Base-by-base conservation (phyloP, 2,797 vertebrate genomes). In the Lepus oiostolus region DNA sequence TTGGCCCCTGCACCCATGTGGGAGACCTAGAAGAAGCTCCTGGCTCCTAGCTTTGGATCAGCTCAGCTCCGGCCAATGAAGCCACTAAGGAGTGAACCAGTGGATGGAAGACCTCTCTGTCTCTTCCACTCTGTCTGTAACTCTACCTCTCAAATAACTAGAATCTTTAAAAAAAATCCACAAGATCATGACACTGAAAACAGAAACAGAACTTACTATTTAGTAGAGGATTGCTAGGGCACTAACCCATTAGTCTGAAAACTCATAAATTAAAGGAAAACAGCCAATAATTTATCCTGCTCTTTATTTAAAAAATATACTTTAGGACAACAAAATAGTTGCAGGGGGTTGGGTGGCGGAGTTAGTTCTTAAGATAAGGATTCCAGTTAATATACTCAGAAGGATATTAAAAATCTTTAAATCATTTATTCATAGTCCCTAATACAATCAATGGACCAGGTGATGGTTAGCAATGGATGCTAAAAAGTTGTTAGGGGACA, bases 241-340 rank as follows among this genome's bases (percentile, higher is more conserved):
- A 89, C 35, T 60, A 86, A 94, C 11, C 11, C 28, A 71, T 71
- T 62, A 87, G n/a, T 84, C 42, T 94, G 19, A 91, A 67, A 91
- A 52, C 2, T 94, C 42, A 83, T 80, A 68, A 58, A 65, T 68
- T 92, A 74, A 88, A 14, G 19, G 21, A n/a, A 77, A 96, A 88
- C 4, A 80, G 30, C 63, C 71, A 91, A 76, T 47, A 85, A 71
- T 87, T 84, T 87, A 90, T 74, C 32, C 65, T 89, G 17, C 4
- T 35, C 35, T 93, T 70, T 71, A 88, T 76, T 96, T 93, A 95
- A 4, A 92, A 91, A 93, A 88, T 47, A 74, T 54, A 67, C 42
- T 89, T 88, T 42, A 54, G 38, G 17, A 52, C 75, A 93, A 86
- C 35, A 91, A 90, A 88, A 52, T 52, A 87, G 22, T 63, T 89